A percentile compares a stretch with the other conserved stretches of the same genome.
Evolutionary conservation across 2,888 invertebrate species (phyloP).

Genomic region (Orthonevra nobilis): DNA sequence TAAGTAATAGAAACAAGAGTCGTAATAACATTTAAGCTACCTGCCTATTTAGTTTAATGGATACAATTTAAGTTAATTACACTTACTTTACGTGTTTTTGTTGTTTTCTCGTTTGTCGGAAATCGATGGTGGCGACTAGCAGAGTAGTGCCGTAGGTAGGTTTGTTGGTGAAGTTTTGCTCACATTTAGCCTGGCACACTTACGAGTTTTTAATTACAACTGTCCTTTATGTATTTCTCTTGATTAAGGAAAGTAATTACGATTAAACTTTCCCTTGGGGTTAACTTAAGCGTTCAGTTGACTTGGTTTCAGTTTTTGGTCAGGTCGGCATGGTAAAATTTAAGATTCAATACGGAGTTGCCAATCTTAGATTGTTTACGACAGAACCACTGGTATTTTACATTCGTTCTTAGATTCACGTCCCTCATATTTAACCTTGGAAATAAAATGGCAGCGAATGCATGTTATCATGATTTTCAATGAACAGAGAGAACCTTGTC

Average conservation of each 20-base stretch:
- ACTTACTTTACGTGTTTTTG: constrained; percentile 54
- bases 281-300: constrained; percentile 1
- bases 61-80: constrained; percentile 79
- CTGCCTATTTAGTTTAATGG: constrained; percentile 79
- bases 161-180: background rate
- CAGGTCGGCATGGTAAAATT: too few species aligned
- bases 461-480: too few species aligned
- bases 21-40: constrained; percentile 78
- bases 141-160: background rate
- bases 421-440: too few species aligned
- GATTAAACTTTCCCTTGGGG: constrained; percentile 23
- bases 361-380: too few species aligned
- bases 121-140: constrained; percentile 7
- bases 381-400: too few species aligned
- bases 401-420: too few species aligned
- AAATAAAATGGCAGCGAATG: too few species aligned
- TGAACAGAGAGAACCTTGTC: too few species aligned
- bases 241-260: constrained; percentile 44
- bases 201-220: constrained; percentile 49
- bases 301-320: background rate
- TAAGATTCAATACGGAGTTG: too few species aligned
- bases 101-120: constrained; percentile 2
- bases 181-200: constrained; percentile 22
- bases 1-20: constrained; percentile 69
- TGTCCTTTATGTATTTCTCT: constrained; percentile 42